These are phyloP conservation scores for Phaethon lepturus DNA, from an alignment of 2,113 vertebrate genomes.

Conservation along the genomic window DNA sequence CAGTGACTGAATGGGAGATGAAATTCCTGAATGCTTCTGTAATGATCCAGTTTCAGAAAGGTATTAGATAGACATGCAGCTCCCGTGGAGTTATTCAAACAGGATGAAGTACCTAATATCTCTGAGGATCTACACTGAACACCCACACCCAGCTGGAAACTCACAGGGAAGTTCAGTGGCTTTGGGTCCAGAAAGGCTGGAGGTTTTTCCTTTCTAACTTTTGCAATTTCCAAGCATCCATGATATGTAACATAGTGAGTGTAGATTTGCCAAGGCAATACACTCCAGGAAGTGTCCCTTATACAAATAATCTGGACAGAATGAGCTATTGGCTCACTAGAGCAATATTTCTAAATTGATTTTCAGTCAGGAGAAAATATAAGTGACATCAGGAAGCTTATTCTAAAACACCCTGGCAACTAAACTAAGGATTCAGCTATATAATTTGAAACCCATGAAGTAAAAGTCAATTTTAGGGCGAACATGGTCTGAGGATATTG, in stretches of 20 bases:
- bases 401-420: not conserved
- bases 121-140: not conserved
- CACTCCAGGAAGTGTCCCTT: not conserved
- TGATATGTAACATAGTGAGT: not conserved
- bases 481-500: slow-evolving; percentile 17
- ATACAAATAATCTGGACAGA: not conserved
- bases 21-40: not conserved
- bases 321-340: not conserved
- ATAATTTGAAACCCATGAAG: slow-evolving; percentile 6
- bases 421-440: not conserved
- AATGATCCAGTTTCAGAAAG: not conserved
- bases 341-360: not conserved
- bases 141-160: not conserved
- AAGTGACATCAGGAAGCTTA: not conserved
- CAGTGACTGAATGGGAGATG: not conserved
- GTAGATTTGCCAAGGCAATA: not conserved
- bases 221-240: not conserved
- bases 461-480: not conserved
- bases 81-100: not conserved
- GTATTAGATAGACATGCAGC: not conserved
- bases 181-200: not conserved
- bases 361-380: slow-evolving; percentile 9
- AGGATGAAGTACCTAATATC: not conserved
- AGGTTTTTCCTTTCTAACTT: not conserved
- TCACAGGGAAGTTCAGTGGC: not conserved